Evolutionary conservation across 1,140 invertebrate species (phyloP).

Genomic region (Drosophila ogumai): DNA sequence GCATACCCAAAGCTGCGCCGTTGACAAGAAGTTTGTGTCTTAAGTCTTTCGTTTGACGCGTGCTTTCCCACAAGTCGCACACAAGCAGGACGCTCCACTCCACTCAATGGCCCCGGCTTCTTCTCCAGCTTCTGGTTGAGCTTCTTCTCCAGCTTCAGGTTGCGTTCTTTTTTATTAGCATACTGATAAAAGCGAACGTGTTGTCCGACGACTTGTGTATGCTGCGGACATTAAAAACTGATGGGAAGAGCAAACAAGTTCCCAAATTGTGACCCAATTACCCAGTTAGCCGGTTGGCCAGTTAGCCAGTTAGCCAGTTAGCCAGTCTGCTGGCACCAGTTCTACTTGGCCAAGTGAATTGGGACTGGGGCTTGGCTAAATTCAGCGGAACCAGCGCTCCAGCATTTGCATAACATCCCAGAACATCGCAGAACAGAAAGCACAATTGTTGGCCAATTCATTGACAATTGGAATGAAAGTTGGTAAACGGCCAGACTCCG

Average conservation of each 20-base stretch:
- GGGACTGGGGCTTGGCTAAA: slow-evolving; percentile 6
- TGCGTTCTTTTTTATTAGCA: slow-evolving; percentile 65
- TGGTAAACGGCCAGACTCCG: slow-evolving; percentile 31
- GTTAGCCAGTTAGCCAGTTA: slow-evolving; percentile 18
- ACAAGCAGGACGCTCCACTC: slow-evolving; percentile 39
- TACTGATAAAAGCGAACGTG: slow-evolving; percentile 67
- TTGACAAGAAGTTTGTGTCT: slow-evolving; percentile 60
- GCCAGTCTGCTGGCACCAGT: slow-evolving; percentile 33
- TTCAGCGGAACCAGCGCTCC: slow-evolving; percentile 14
- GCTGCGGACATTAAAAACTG: slow-evolving; percentile 46
- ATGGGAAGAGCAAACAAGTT: slow-evolving; percentile 71
- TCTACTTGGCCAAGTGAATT: slow-evolving; percentile 32
- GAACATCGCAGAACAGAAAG: slow-evolving; percentile 32
- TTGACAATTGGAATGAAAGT: slow-evolving; percentile 77
- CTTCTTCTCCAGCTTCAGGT: slow-evolving; percentile 10
- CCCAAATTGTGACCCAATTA: slow-evolving; percentile 82
- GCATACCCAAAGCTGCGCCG: slow-evolving; percentile 11
- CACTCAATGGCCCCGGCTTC: slow-evolving; percentile 1
- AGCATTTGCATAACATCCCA: slow-evolving; percentile 53
- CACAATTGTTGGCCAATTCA: slow-evolving; percentile 57
- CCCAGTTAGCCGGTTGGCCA: slow-evolving; percentile 54
- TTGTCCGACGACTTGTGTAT: slow-evolving; percentile 34
- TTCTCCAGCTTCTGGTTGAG: slow-evolving; percentile 10
- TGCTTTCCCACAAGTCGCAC: slow-evolving; percentile 9
- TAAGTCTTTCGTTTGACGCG: slow-evolving; percentile 56